A percentile compares a stretch with the other conserved stretches of the same genome.
Evolutionary conservation across 2,888 invertebrate genomes (phyloP).

Genomic region (Melipona beecheii): DNA sequence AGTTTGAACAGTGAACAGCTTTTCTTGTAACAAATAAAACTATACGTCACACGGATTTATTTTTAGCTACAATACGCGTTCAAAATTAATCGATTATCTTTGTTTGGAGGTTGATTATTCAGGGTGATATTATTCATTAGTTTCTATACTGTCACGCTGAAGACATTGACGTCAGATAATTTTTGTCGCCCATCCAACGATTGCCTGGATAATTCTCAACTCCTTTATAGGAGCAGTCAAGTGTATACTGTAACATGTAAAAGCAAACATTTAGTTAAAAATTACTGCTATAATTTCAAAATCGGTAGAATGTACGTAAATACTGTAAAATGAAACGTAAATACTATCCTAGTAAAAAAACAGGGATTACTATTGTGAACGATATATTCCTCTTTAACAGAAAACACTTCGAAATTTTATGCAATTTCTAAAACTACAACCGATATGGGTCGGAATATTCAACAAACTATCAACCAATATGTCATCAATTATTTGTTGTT

Average conservation of each 20-base stretch:
- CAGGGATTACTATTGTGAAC: not conserved
- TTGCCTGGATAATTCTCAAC: not conserved
- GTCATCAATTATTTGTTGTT: not conserved
- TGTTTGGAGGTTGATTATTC: slow-evolving; percentile 6
- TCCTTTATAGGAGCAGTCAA: not conserved
- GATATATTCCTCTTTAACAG: not conserved
- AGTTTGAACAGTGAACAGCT: not conserved
- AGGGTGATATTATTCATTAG: slow-evolving; percentile 11
- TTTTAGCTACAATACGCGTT: not conserved
- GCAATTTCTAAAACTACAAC: not conserved
- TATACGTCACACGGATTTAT: not conserved
- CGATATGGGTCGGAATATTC: not conserved
- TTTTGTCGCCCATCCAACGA: slow-evolving; percentile 3
- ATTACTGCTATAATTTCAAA: slow-evolving; percentile 14
- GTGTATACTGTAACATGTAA: slow-evolving; percentile 12
- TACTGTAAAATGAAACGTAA: not conserved
- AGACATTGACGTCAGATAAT: slow-evolving; percentile 2
- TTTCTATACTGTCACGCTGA: slow-evolving; percentile 2
- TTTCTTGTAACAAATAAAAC: slow-evolving; percentile 20
- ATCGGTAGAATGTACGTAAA: not conserved
- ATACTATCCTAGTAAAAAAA: not conserved
- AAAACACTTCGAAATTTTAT: not conserved
- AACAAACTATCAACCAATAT: not conserved
- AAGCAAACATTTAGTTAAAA: slow-evolving; percentile 15
- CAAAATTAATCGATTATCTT: slow-evolving; percentile 17